phyloP scores from a whole-genome alignment of 2,888 invertebrate species.

The Hyposoter didymator region DNA sequence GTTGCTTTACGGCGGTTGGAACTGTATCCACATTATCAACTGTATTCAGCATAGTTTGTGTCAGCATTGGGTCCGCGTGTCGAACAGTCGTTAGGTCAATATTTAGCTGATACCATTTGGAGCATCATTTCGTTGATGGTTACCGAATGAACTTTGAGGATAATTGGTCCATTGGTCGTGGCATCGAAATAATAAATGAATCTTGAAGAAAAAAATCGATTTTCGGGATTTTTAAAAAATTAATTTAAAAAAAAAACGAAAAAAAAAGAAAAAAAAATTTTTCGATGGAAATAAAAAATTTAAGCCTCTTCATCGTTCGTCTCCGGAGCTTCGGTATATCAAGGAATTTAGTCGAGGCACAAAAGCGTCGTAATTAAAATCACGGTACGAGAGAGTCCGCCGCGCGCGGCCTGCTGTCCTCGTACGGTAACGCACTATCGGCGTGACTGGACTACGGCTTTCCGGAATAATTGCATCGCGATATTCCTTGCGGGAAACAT shows the following conservation, averaged over 20 bases:
- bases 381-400: background rate
- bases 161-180: background rate
- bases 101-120: background rate
- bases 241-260: no score
- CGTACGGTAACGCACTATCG: slow-evolving; percentile 24
- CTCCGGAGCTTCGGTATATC: background rate
- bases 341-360: background rate
- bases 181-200: background rate
- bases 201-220: background rate
- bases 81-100: background rate
- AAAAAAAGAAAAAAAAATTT: no score
- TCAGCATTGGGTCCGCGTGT: background rate
- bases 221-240: background rate
- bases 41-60: background rate
- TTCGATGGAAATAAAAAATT: background rate
- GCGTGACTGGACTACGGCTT: slow-evolving; percentile 46
- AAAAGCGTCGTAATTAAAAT: slow-evolving; percentile 1
- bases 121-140: background rate
- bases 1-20: background rate
- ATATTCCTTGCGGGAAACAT: slow-evolving; percentile 44
- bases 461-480: slow-evolving; percentile 37
- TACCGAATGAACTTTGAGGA: background rate
- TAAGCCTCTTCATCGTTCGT: background rate
- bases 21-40: background rate
- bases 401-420: no score